Conservation (phyloP, 2,797 vertebrate genomes). For the Poeciliopsis gracilis region DNA sequence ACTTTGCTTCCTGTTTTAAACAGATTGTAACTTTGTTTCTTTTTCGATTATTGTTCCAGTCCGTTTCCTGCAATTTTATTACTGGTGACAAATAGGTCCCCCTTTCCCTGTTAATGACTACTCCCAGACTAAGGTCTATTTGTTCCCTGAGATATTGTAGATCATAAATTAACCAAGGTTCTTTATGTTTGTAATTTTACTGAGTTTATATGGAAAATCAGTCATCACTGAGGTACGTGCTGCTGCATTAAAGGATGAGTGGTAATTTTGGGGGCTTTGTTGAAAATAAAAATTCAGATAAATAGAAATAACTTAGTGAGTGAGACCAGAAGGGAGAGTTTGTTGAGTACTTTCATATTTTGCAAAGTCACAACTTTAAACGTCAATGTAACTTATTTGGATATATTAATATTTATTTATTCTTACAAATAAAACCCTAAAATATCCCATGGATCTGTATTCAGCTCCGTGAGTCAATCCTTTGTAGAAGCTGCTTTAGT, state of each 20-base stretch:
- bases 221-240: background rate
- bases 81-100: background rate
- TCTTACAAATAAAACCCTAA: background rate
- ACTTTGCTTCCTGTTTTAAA: constrained; percentile 9
- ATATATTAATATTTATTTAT: background rate
- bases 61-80: background rate
- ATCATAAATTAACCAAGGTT: background rate
- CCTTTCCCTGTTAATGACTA: background rate
- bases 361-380: background rate
- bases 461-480: background rate
- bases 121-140: background rate
- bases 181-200: background rate
- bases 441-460: background rate
- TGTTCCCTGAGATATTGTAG: background rate
- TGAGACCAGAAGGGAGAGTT: background rate
- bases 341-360: background rate
- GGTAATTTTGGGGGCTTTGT: background rate
- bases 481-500: background rate
- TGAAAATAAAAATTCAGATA: background rate
- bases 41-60: background rate
- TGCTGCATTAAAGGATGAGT: background rate
- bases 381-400: background rate
- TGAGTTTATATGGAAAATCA: background rate
- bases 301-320: background rate
- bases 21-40: background rate